These are phyloP conservation scores for Drosophila chauvacae DNA, from an alignment of 1,140 invertebrate genomes.

Conservation along the genomic window DNA sequence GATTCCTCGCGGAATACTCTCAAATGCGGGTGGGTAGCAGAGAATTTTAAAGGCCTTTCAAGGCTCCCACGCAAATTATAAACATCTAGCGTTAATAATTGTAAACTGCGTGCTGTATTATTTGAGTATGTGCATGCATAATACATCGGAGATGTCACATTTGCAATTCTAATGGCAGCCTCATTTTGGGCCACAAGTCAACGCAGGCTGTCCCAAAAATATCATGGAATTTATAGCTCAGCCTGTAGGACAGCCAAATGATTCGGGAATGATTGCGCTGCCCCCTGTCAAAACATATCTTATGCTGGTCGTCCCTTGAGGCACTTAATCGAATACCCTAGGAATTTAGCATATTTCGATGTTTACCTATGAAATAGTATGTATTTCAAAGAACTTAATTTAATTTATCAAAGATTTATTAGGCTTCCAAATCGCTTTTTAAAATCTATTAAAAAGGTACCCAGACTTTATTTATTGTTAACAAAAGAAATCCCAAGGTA, in stretches of 20 bases:
- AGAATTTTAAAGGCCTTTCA: neutral
- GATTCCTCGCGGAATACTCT: constrained; percentile 78
- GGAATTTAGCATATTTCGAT: no score
- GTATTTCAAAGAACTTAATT: neutral
- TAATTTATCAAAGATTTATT: neutral
- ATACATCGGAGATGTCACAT: constrained; percentile 17
- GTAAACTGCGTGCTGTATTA: neutral
- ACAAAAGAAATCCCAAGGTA: no score
- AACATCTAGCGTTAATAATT: constrained; percentile 19
- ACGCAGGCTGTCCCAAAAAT: constrained; percentile 33
- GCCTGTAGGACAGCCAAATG: neutral
- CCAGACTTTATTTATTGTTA: no score
- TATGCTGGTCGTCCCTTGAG: constrained; percentile 1
- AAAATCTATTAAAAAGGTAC: neutral
- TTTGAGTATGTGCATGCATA: constrained; percentile 45
- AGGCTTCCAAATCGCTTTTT: neutral
- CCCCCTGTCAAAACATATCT: constrained; percentile 2
- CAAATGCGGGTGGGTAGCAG: constrained; percentile 70
- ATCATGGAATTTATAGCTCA: constrained; percentile 26
- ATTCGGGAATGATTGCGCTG: constrained; percentile 9
- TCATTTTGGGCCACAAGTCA: constrained; percentile 31
- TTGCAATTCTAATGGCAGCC: constrained; percentile 43
- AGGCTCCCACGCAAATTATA: constrained; percentile 1
- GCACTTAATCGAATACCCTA: constrained; percentile 12
- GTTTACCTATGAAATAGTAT: neutral